A percentile compares a stretch with the other conserved stretches of the same genome.
Conservation (phyloP, 2,888 invertebrate species). For the Clistopyga incitator region DNA sequence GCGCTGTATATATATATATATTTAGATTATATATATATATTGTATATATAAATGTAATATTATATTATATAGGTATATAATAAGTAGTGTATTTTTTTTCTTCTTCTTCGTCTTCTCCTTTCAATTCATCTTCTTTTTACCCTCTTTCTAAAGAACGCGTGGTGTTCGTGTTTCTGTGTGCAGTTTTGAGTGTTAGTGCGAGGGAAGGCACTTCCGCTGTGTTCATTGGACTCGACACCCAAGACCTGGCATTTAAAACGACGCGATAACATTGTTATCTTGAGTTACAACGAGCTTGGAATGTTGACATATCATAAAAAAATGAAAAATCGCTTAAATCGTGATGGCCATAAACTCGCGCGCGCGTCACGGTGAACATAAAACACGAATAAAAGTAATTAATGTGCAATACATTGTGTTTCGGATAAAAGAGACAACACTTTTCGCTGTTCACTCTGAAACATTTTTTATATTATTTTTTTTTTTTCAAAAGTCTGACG, state of each 20-base stretch:
- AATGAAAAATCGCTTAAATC: conserved; percentile 11
- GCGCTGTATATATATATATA: conserved; percentile 73
- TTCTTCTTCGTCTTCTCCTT: too few species aligned
- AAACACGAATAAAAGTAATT: conserved; percentile 2
- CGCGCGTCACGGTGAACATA: neutral
- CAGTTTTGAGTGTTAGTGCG: conserved; percentile 82
- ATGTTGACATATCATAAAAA: conserved; percentile 59
- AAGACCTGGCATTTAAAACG: conserved; percentile 64
- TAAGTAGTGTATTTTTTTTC: conserved; percentile 72
- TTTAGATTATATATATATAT: conserved; percentile 58
- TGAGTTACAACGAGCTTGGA: conserved; percentile 51
- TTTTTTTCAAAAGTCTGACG: neutral
- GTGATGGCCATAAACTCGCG: neutral
- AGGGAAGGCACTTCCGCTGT: conserved; percentile 84
- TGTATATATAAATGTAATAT: conserved; percentile 65
- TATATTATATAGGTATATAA: conserved; percentile 73
- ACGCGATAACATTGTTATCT: conserved; percentile 21
- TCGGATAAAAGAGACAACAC: neutral
- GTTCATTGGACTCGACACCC: conserved; percentile 72
- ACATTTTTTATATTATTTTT: neutral
- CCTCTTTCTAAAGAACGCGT: conserved; percentile 64
- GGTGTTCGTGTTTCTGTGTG: conserved; percentile 66
- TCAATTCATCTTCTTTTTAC: conserved; percentile 50
- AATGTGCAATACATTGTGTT: conserved; percentile 12
- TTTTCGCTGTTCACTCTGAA: neutral